Evolutionary conservation across 2,888 invertebrate genomes (phyloP).

Genomic region (Bibio marci): DNA sequence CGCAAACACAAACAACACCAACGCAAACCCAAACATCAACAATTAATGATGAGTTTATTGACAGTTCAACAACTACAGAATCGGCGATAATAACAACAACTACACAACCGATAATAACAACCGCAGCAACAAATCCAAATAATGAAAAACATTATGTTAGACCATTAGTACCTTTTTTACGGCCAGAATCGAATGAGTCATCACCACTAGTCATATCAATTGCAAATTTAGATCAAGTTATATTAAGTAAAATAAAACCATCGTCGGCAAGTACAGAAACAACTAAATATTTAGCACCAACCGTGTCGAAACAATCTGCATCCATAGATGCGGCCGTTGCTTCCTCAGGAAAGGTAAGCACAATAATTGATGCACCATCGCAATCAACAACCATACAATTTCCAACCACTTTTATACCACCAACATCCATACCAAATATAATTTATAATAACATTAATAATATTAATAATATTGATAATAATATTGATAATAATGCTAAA

Average conservation of each 20-base stretch:
- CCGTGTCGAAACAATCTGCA: slow-evolving; percentile 11
- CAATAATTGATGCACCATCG: slow-evolving; percentile 18
- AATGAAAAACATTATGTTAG: slow-evolving; percentile 1
- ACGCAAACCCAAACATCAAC: neutral
- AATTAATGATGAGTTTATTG: neutral
- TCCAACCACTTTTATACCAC: slow-evolving; percentile 1
- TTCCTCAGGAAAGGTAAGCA: slow-evolving; percentile 19
- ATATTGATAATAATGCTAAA: neutral
- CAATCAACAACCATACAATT: neutral
- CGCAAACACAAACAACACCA: slow-evolving; percentile 15
- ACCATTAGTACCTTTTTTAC: slow-evolving; percentile 17
- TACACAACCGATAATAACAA: neutral
- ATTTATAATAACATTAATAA: slow-evolving; percentile 9
- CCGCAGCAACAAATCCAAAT: neutral
- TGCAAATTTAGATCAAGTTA: slow-evolving; percentile 29
- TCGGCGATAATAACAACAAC: neutral
- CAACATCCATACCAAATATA: slow-evolving; percentile 5
- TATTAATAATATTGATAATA: slow-evolving; percentile 8
- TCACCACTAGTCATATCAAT: slow-evolving; percentile 29
- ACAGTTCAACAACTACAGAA: neutral
- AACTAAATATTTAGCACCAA: slow-evolving; percentile 9
- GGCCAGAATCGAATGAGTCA: slow-evolving; percentile 29
- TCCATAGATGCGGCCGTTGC: slow-evolving; percentile 15
- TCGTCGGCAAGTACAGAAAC: slow-evolving; percentile 7
- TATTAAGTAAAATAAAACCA: slow-evolving; percentile 23